These are phyloP conservation scores for Semnornis frantzii DNA, from an alignment of 2,113 vertebrate genomes.

Conservation along the genomic window DNA sequence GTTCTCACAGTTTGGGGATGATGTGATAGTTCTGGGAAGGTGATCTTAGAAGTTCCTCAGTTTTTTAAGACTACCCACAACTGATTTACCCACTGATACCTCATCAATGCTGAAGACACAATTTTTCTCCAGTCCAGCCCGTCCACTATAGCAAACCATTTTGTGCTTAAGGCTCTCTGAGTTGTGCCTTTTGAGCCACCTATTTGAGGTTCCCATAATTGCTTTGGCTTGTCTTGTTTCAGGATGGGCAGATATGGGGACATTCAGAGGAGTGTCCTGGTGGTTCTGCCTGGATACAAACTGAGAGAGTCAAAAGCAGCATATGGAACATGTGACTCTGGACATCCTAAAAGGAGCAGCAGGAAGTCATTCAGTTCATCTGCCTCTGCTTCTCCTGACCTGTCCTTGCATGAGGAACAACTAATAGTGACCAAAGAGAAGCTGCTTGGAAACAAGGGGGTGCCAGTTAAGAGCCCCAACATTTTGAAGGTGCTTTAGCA, in stretches of 20 bases:
- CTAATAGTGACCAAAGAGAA: background rate
- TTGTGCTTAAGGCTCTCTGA: background rate
- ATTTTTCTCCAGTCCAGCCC: background rate
- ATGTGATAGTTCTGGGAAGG: background rate
- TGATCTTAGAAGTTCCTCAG: background rate
- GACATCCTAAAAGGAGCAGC: background rate
- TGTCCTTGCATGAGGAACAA: background rate
- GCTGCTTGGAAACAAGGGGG: background rate
- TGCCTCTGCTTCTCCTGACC: background rate
- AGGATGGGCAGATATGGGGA: background rate
- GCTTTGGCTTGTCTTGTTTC: background rate
- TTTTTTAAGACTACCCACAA: background rate
- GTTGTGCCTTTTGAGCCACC: background rate
- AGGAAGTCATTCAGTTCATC: background rate
- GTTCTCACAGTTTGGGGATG: background rate
- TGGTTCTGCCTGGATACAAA: background rate
- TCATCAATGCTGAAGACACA: background rate
- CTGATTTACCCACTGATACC: background rate
- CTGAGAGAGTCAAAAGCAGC: background rate
- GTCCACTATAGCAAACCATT: background rate
- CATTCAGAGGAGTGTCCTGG: background rate
- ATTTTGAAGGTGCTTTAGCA: background rate
- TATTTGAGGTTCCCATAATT: background rate
- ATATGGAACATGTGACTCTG: constrained; percentile 10
- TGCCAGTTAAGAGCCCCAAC: background rate